Conservation (phyloP, 2,113 vertebrate species). For the Passer domesticus region DNA sequence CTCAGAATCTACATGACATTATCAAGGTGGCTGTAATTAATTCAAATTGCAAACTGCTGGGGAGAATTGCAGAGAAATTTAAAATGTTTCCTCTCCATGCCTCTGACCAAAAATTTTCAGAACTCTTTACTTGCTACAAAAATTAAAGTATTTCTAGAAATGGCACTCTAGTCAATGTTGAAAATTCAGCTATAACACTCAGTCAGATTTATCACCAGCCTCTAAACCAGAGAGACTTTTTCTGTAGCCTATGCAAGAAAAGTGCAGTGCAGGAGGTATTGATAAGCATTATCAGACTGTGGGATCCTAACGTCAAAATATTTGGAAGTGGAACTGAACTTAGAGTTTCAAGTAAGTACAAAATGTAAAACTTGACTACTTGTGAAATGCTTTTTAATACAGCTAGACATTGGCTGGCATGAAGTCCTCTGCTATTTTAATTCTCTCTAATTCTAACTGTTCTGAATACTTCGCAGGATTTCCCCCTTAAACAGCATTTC, state of each 20-base stretch:
- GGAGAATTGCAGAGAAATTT: background rate
- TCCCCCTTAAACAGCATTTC: background rate
- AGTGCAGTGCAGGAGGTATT: background rate
- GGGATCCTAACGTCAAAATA: background rate
- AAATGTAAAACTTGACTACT: background rate
- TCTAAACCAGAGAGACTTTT: background rate
- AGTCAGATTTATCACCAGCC: background rate
- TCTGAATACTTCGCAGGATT: background rate
- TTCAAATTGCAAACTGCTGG: background rate
- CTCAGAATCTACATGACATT: background rate
- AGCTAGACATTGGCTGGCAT: background rate
- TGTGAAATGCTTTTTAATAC: background rate
- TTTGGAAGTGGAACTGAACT: constrained; percentile 58
- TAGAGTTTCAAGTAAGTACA: constrained; percentile 38
- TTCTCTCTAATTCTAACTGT: background rate
- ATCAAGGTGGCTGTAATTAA: background rate
- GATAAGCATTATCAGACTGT: background rate
- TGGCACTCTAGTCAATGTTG: background rate
- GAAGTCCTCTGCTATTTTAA: background rate
- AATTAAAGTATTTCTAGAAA: background rate
- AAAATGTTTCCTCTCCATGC: background rate
- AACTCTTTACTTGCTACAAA: background rate
- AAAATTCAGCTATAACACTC: background rate
- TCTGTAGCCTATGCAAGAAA: background rate
- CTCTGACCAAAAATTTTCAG: background rate